Conservation (phyloP, 2,113 vertebrate genomes). For the Gymnorhina tibicen region DNA sequence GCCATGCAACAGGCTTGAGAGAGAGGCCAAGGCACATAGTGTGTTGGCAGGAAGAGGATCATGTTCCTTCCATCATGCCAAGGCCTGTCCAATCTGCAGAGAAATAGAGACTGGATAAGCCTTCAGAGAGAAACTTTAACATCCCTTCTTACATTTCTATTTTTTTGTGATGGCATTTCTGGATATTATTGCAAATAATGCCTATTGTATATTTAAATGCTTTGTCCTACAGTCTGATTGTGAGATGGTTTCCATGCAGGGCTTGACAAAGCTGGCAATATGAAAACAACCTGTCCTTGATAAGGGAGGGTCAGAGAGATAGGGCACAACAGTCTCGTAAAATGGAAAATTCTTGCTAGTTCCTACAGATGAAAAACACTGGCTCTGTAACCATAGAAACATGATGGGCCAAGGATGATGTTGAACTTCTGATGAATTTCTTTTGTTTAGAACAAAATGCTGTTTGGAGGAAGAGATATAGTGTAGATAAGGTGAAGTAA, state of each 20-base stretch:
- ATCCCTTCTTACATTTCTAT: not conserved
- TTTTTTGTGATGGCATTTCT: not conserved
- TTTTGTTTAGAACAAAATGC: conserved; percentile 65
- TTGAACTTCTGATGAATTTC: conserved; percentile 63
- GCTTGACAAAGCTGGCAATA: conserved; percentile 5
- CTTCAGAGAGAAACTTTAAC: not conserved
- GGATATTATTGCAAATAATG: not conserved
- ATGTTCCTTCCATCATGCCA: not conserved
- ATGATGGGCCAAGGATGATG: conserved; percentile 66
- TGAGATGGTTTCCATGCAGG: not conserved
- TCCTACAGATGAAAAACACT: conserved; percentile 62
- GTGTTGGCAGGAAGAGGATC: not conserved
- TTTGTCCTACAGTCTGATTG: not conserved
- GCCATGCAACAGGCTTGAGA: not conserved
- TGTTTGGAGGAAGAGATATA: conserved; percentile 25
- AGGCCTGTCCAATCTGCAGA: not conserved
- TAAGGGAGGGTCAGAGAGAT: conserved; percentile 53
- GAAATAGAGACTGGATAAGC: not conserved
- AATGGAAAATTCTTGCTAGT: conserved; percentile 45
- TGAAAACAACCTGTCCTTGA: conserved; percentile 53
- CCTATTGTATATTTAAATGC: not conserved
- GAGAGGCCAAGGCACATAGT: not conserved
- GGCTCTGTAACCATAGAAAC: conserved; percentile 76
- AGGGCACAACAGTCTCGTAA: conserved; percentile 6
- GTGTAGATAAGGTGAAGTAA: not conserved